These are phyloP conservation scores for Drosophila ironensis DNA, from an alignment of 1,140 invertebrate species.

Conservation along the genomic window DNA sequence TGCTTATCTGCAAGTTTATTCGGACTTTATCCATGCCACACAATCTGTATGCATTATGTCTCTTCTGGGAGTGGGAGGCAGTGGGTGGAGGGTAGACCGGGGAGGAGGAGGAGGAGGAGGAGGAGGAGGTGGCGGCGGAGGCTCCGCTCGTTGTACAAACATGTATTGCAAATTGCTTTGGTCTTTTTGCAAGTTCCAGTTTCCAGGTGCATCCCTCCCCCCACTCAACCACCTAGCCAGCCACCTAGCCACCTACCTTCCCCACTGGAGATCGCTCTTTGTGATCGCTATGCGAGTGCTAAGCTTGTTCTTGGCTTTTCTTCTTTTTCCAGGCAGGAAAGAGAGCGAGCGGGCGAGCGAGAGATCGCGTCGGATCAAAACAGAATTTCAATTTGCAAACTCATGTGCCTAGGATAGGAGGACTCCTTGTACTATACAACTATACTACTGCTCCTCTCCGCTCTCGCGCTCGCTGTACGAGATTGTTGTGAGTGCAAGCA, in stretches of 20 bases:
- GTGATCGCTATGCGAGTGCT: conserved; percentile 17
- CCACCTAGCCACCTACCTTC: conserved; percentile 8
- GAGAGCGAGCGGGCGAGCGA: conserved; percentile 12
- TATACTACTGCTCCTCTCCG: too few relatives aligned
- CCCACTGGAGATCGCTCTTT: neutral
- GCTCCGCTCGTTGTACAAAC: conserved; percentile 55
- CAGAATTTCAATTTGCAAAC: conserved; percentile 50
- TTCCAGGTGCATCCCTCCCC: conserved; percentile 50
- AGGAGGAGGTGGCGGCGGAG: too few relatives aligned
- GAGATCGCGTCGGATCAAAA: conserved; percentile 42
- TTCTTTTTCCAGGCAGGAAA: conserved; percentile 3
- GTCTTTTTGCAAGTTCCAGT: conserved; percentile 67
- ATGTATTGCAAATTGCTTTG: conserved; percentile 75
- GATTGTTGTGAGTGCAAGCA: too few relatives aligned
- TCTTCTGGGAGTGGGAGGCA: neutral
- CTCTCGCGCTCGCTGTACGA: conserved; percentile 34
- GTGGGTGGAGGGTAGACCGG: conserved; percentile 27
- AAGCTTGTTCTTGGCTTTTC: conserved; percentile 9
- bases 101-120: too few relatives aligned
- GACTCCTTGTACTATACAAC: too few relatives aligned
- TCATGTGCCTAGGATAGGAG: conserved; percentile 37
- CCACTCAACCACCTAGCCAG: neutral
- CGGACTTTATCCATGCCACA: neutral
- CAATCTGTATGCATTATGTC: neutral
- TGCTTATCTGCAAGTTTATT: neutral